phyloP scores from a whole-genome alignment of 2,797 vertebrate species.

The Adrianichthys oophorus region DNA sequence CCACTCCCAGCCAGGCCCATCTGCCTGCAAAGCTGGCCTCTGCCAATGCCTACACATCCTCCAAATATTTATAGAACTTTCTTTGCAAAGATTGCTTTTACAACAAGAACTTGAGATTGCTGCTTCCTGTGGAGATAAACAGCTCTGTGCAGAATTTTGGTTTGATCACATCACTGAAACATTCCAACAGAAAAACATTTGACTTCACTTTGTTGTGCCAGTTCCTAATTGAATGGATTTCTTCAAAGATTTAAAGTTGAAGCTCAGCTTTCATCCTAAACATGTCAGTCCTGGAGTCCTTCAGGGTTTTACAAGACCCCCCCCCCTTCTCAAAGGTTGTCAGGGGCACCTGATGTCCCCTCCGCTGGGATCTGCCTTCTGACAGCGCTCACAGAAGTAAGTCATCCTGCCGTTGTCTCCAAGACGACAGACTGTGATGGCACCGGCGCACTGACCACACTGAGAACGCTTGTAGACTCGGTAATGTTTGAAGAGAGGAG shows the following conservation, averaged over 20 bases:
- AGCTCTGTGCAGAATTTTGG: neutral
- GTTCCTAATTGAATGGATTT: neutral
- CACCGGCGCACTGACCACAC: conserved; percentile 81
- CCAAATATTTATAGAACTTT: conserved; percentile 45
- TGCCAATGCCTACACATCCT: conserved; percentile 50
- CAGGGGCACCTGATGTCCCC: conserved; percentile 78
- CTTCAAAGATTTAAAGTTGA: neutral
- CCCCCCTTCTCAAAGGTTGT: conserved; percentile 5
- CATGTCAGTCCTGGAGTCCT: neutral
- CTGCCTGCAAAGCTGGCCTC: conserved; percentile 70
- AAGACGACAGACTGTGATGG: conserved; percentile 86
- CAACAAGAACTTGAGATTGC: conserved; percentile 2
- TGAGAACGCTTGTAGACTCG: conserved; percentile 85
- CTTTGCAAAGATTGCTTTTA: conserved; percentile 25
- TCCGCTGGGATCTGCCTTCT: conserved; percentile 80
- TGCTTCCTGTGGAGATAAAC: too few species aligned
- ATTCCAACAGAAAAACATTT: neutral
- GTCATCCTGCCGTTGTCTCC: conserved; percentile 91
- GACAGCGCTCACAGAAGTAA: conserved; percentile 90
- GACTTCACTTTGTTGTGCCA: too few species aligned
- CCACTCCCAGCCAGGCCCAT: conserved; percentile 70
- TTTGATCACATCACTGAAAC: neutral
- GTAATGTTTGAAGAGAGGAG: conserved; percentile 84
- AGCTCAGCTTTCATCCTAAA: neutral
- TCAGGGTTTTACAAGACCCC: neutral